phyloP scores from a whole-genome alignment of 2,797 vertebrate genomes.

The Oryzias dopingdopingensis region DNA sequence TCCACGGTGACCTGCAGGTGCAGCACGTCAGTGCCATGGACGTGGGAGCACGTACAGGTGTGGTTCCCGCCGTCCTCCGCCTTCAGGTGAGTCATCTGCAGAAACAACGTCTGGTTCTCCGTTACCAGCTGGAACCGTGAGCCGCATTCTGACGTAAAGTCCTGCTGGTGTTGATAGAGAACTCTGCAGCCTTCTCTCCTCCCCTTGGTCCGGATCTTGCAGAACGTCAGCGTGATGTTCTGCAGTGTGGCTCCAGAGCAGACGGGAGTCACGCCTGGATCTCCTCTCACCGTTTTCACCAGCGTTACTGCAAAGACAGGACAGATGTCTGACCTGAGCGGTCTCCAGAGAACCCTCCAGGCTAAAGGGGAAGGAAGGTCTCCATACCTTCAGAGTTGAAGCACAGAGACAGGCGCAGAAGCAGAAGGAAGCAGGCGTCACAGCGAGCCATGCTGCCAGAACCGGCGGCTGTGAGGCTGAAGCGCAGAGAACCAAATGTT shows the following conservation, averaged over 20 bases:
- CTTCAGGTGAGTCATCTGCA: slow-evolving; percentile 21
- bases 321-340: background rate
- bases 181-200: slow-evolving; percentile 2
- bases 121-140: slow-evolving; percentile 17
- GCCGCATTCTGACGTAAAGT: slow-evolving; percentile 10
- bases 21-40: accelerated
- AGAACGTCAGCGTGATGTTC: background rate
- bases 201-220: slow-evolving; percentile 11
- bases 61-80: slow-evolving; percentile 28
- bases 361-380: background rate
- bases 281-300: slow-evolving; percentile 11
- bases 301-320: slow-evolving; percentile 8
- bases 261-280: background rate
- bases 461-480: background rate
- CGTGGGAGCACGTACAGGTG: slow-evolving; percentile 12
- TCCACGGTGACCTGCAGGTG: slow-evolving; percentile 17
- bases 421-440: slow-evolving; percentile 1
- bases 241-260: background rate
- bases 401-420: slow-evolving; percentile 1
- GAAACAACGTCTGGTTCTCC: slow-evolving; percentile 7
- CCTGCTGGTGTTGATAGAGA: accelerated
- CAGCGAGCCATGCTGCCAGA: slow-evolving; percentile 2
- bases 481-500: background rate
- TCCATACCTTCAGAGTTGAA: slow-evolving; percentile 22
- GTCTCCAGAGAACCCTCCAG: background rate